Evolutionary conservation across 1,140 invertebrate genomes (phyloP).

Genomic region (Dendrolimus punctatus): DNA sequence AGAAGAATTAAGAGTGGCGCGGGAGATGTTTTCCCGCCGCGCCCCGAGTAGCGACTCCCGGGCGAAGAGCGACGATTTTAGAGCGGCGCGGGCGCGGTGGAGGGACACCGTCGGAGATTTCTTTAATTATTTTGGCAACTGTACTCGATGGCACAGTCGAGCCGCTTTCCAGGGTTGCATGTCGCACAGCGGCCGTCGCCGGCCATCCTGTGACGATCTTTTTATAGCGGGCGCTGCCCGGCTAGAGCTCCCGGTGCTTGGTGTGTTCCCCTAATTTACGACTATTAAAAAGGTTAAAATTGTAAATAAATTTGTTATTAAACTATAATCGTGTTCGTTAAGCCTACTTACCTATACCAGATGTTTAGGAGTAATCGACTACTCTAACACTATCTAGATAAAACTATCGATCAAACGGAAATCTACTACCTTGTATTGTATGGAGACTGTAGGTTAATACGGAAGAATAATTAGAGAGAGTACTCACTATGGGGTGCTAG

Average conservation of each 20-base stretch:
- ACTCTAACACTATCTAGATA: too few relatives aligned
- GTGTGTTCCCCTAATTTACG: conserved; percentile 19
- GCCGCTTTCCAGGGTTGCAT: conserved; percentile 71
- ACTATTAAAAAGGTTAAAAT: conserved; percentile 16
- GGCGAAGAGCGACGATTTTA: conserved; percentile 80
- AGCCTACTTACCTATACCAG: too few relatives aligned
- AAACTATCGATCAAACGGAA: too few relatives aligned
- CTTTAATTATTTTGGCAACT: conserved; percentile 85
- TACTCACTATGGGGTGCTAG: too few relatives aligned
- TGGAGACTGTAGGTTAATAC: too few relatives aligned
- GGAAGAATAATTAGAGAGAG: too few relatives aligned
- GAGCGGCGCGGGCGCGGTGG: conserved; percentile 74
- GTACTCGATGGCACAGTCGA: conserved; percentile 69
- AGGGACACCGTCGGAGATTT: conserved; percentile 74
- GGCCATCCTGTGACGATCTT: conserved; percentile 69
- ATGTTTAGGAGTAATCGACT: too few relatives aligned
- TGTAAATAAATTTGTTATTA: too few relatives aligned
- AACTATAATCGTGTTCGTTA: too few relatives aligned
- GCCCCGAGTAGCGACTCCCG: conserved; percentile 72
- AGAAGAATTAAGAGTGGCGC: conserved; percentile 70
- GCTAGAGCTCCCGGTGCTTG: conserved; percentile 53
- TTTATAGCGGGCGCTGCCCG: conserved; percentile 69
- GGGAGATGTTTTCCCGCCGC: conserved; percentile 67
- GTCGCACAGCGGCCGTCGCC: conserved; percentile 62
- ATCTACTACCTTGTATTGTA: too few relatives aligned